phyloP scores from a whole-genome alignment of 2,113 vertebrate species.

The Myrmecophaga tridactyla region DNA sequence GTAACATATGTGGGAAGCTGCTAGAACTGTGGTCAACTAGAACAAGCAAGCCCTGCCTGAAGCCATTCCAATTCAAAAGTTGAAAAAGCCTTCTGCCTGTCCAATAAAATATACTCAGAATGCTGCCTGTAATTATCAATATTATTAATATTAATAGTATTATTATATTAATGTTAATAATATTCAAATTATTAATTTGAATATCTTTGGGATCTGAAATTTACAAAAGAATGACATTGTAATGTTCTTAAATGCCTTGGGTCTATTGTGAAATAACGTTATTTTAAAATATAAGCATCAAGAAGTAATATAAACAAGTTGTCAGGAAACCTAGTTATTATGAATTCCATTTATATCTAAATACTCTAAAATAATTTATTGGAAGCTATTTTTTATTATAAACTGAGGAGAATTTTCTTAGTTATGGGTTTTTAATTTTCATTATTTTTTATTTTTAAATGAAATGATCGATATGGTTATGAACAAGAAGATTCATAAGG shows the following conservation, averaged over 20 bases:
- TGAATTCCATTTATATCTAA: too few relatives aligned
- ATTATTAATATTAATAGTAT: too few relatives aligned
- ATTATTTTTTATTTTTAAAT: constrained; percentile 14
- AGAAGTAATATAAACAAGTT: constrained; percentile 31
- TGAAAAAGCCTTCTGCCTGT: not conserved
- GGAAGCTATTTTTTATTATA: constrained; percentile 36
- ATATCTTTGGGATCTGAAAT: not conserved
- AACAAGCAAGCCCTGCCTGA: too few relatives aligned
- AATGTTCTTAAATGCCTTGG: not conserved
- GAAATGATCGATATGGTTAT: constrained; percentile 22
- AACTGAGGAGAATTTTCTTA: not conserved
- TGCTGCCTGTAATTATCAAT: too few relatives aligned
- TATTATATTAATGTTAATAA: too few relatives aligned
- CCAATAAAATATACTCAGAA: constrained; percentile 3
- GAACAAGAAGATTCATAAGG: not conserved
- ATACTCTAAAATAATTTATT: too few relatives aligned
- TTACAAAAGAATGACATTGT: constrained; percentile 51
- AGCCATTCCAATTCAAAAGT: not conserved
- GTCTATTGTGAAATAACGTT: constrained; percentile 43
- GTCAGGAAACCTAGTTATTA: too few relatives aligned
- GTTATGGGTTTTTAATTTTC: constrained; percentile 37
- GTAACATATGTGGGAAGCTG: not conserved
- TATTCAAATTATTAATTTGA: constrained; percentile 34
- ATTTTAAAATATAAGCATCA: constrained; percentile 53
- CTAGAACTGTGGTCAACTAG: too few relatives aligned